These are phyloP conservation scores for Leptinotarsa peninsularis DNA, from an alignment of 2,888 invertebrate species.

Conservation along the genomic window DNA sequence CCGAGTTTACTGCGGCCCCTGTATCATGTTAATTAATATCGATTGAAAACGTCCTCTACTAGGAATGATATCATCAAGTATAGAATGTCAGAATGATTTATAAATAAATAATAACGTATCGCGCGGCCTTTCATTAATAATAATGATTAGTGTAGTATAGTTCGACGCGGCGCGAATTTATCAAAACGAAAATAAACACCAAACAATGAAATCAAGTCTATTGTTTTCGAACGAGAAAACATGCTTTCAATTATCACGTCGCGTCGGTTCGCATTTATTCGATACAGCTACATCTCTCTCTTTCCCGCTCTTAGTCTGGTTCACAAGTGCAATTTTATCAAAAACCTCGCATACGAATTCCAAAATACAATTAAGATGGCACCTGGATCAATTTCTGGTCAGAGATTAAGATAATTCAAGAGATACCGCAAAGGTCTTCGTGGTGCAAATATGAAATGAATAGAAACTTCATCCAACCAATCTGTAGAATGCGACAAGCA, in stretches of 20 bases:
- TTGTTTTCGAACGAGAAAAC: constrained; percentile 17
- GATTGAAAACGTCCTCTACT: neutral
- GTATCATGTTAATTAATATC: constrained; percentile 18
- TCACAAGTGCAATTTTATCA: no score
- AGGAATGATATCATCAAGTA: constrained; percentile 16
- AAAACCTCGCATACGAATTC: no score
- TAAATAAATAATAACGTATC: constrained; percentile 19
- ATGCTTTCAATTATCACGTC: constrained; percentile 19
- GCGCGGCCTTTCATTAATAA: constrained; percentile 19
- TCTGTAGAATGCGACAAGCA: no score
- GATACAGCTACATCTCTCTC: constrained; percentile 2
- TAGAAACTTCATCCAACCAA: no score
- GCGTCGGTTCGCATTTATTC: constrained; percentile 8
- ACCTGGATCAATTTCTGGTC: no score
- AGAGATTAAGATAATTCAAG: no score
- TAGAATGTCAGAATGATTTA: constrained; percentile 19
- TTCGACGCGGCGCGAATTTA: constrained; percentile 13
- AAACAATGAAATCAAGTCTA: constrained; percentile 22
- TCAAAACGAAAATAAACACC: constrained; percentile 20
- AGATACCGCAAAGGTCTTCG: no score
- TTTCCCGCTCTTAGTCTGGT: neutral
- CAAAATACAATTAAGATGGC: no score
- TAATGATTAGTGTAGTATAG: constrained; percentile 18
- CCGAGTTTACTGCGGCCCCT: neutral
- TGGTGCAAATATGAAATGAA: no score